Evolutionary conservation across 2,797 vertebrate species (phyloP), one percentile per base, ranked within the genome.

Genomic region (Ataeniobius toweri): DNA sequence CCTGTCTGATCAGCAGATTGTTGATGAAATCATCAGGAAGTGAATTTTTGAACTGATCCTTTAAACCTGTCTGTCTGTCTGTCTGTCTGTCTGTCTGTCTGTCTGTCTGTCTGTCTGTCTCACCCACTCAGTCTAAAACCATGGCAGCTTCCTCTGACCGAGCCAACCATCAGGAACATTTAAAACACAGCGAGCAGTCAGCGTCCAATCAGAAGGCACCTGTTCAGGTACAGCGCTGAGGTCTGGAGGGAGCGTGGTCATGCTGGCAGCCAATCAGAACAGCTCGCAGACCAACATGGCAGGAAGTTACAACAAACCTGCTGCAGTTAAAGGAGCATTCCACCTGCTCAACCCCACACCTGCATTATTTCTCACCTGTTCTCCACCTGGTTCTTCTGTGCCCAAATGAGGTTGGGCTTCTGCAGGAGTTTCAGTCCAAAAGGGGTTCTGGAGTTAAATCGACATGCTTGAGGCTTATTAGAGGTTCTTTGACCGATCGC

Each of bases 191-290:
- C 10, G 48, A 26, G 14, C 22, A n/a, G 13, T 41, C 63, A 24
- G 41, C 16, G 56, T 56, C 56, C 75, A 87, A 70, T 74, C 56
- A 31, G 75, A 84, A 89, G 83, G 88, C 87, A 85, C 82, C 86
- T 81, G 74, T 76, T 77, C 55, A 82, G 84, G 88, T 87, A 79
- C 80, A 65, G 56, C 61, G 61, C 61, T 48, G 76, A 69, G 76
- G 75, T 56, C 41, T 9, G 6, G 63, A 80, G 46, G 73, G 74
- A 50, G 26, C 22, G 59, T 24, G 50, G 51, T 10, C 20, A 18
- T 13, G 39, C 44, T 31, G 20, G 36, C 51, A 76, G 39, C 75
- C 65, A 69, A 44, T 76, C 36, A 56, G 36, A 69, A n/a, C 50
- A 55, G 31, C 48, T 56, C 51, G 24, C 26, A 9, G 31, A 41